Evolutionary conservation across 1,140 invertebrate genomes (phyloP), one percentile per base, ranked within the genome.

Genomic region (Cyrtorhinus lividipennis): DNA sequence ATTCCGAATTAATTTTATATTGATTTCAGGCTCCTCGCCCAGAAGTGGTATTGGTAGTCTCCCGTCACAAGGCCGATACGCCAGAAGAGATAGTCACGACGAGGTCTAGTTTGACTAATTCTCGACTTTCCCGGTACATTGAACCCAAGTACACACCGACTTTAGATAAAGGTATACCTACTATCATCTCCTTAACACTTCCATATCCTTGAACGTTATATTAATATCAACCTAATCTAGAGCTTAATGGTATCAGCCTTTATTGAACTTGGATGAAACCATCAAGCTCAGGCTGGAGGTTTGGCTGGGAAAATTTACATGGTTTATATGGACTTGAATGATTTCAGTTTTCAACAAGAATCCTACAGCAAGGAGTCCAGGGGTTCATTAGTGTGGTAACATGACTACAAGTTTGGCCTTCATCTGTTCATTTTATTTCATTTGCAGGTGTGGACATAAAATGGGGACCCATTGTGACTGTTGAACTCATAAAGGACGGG

Each of bases 401-500:
- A n/a, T n/a, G n/a, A n/a, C n/a, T n/a, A n/a, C n/a, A n/a, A n/a
- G n/a, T n/a, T n/a, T n/a, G n/a, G n/a, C n/a, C n/a, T n/a, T n/a
- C n/a, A n/a, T n/a, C n/a, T n/a, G n/a, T n/a, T n/a, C n/a, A n/a
- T n/a, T n/a, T n/a, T n/a, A n/a, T n/a, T n/a, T n/a, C n/a, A 38
- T 44, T 62, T 59, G 26, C 18, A 65, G 64, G 56, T 20, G 44
- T 53, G 24, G 60, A 61, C 1, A 64, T 67, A 13, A 61, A 62
- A 26, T 61, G 69, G 61, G 72, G 70, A 20, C 71, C 71, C 23
- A 73, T 74, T 57, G 74, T 79, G 56, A 69, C 75, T 48, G 78
- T 92, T 44, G 81, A 81, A 61, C 80, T 93, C 66, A 77, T 82
- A 18, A 95, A 95, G 71, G 91, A 92, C 68, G 88, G 86, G 64